Base-by-base conservation (phyloP, 37 sponge, comb jelly and placozoan genomes). In the Crambe crambe region DNA sequence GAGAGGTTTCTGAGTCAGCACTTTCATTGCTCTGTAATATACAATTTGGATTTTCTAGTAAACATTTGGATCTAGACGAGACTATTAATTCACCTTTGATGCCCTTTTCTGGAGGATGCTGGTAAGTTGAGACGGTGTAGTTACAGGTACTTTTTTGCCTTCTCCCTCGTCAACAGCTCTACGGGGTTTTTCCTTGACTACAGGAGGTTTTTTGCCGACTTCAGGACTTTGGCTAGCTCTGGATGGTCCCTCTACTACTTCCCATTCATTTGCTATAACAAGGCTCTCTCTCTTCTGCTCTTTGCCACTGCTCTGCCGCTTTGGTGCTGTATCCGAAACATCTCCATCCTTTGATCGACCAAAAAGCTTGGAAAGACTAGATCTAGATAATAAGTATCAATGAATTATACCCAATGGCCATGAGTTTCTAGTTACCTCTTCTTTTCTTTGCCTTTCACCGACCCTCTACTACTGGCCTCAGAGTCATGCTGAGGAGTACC, bases 141-240 rank as follows among this genome's bases (percentile, higher is more conserved):
- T 6, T 2, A 70, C 40, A 18, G 70, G 70, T 2, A 70, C 54
- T 43, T 32, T 79, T 70, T 22, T 69, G 58, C 10, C 60, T 37
- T 69, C 71, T 57, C 5, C 37, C 67, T 65, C 67, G 3, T 4
- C 26, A 15, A 8, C 47, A n/a, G 6, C 42, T 32, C 36, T 40
- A 1, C 35, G 64, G 36, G 75, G 87, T 65, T 85, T 85, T 26
- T 54, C 72, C 54, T 60, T 72, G 32, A 83, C 78, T 6, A 57
- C 32, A 3, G 78, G 85, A 2, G 85, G 78, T 59, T 77, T 77
- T 32, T 77, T 69, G 37, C 3, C 21, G 2, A 26, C 22, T 34
- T 85, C 85, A 29, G 75, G 75, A 39, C 74, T 65, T 22, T 56
- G 70, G 0, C 21, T 25, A 0, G 35, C 56, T 1, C 37, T 65